phyloP scores from a whole-genome alignment of 1,140 invertebrate species.

The Aphaenogaster rudis region DNA sequence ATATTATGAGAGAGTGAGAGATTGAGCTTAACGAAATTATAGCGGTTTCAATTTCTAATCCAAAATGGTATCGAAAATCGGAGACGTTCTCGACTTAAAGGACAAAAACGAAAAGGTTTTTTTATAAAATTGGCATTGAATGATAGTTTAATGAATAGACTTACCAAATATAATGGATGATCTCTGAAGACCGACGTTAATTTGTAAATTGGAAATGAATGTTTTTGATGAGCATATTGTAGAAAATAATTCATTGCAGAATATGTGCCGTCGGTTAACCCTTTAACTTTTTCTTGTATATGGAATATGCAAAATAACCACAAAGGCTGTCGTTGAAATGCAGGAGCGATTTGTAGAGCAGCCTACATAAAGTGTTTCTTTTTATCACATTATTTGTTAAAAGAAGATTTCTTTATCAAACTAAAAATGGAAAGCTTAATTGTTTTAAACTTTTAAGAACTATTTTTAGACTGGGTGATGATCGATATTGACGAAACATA shows the following conservation, averaged over 20 bases:
- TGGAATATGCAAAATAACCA: not conserved
- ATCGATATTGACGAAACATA: not conserved
- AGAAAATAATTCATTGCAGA: slow-evolving; percentile 26
- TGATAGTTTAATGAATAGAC: slow-evolving; percentile 68
- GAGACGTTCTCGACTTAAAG: slow-evolving; percentile 29
- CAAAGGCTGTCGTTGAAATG: slow-evolving; percentile 5
- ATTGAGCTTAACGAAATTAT: slow-evolving; percentile 4
- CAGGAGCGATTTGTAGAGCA: not conserved
- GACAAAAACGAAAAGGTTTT: slow-evolving; percentile 10
- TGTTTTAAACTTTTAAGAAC: not conserved
- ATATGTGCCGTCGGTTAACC: slow-evolving; percentile 38
- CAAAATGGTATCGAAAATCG: slow-evolving; percentile 16
- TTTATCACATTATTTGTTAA: not conserved
- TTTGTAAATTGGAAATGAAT: slow-evolving; percentile 53
- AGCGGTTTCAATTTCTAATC: slow-evolving; percentile 37
- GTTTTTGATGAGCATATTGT: slow-evolving; percentile 40
- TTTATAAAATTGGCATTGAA: slow-evolving; percentile 33
- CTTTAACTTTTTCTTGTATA: slow-evolving; percentile 36
- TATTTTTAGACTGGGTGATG: not conserved
- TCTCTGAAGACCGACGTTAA: slow-evolving; percentile 73
- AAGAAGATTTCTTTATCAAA: not conserved
- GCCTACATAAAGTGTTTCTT: not conserved
- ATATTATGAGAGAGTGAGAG: not conserved
- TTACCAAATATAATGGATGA: slow-evolving; percentile 77
- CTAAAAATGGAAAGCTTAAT: not conserved